Percentiles rank a stretch among this genome's conserved stretches.
phyloP scores from a whole-genome alignment of 1,140 invertebrate species.

The Drosophila chauvacae region DNA sequence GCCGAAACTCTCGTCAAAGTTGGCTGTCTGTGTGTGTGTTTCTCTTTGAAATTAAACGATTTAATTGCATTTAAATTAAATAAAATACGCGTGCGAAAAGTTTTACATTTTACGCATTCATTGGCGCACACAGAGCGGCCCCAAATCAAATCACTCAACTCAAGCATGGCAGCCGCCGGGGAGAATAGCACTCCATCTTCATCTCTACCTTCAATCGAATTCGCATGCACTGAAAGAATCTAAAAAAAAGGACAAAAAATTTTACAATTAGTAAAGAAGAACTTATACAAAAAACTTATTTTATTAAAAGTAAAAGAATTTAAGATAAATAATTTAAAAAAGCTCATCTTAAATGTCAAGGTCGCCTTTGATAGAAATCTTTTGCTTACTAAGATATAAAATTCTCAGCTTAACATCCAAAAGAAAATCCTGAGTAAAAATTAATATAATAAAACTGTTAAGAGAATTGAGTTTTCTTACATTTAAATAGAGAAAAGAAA shows the following conservation, averaged over 20 bases:
- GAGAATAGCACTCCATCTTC: constrained; percentile 11
- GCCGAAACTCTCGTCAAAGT: neutral
- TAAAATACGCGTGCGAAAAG: constrained; percentile 74
- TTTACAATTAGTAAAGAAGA: neutral
- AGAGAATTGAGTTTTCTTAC: too few relatives aligned
- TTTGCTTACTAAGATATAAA: neutral
- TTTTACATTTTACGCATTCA: constrained; percentile 65
- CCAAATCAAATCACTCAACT: constrained; percentile 75
- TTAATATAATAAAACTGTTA: too few relatives aligned
- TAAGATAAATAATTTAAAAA: neutral
- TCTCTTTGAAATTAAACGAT: constrained; percentile 78
- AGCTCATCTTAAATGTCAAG: neutral
- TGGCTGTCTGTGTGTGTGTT: constrained; percentile 38
- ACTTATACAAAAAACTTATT: neutral
- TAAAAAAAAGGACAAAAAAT: neutral
- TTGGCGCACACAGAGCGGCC: constrained; percentile 48
- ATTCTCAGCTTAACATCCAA: neutral
- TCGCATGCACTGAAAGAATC: neutral
- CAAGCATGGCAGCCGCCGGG: constrained; percentile 48
- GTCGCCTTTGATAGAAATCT: neutral
- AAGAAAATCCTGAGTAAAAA: too few relatives aligned
- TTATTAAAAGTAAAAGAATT: neutral
- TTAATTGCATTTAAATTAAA: constrained; percentile 80
- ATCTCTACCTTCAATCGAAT: constrained; percentile 1
- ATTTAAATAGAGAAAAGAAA: too few relatives aligned